Conservation (phyloP, 2,888 invertebrate genomes). For the Cephus spinipes region DNA sequence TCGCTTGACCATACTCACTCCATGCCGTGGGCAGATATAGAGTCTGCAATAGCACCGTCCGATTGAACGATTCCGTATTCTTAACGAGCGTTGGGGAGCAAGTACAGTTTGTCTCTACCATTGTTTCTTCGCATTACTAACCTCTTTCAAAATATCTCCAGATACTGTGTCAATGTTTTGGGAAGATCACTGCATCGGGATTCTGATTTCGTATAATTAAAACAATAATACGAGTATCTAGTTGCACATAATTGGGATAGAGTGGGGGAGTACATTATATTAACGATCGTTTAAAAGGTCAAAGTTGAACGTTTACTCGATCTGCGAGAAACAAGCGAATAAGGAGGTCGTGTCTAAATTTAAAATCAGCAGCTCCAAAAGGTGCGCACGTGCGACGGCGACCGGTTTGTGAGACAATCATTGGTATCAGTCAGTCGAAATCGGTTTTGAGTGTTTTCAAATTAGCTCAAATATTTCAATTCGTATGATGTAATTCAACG, state of each 20-base stretch:
- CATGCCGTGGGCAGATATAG: slow-evolving; percentile 38
- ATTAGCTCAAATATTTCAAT: not conserved
- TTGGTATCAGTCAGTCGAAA: not conserved
- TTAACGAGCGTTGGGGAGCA: slow-evolving; percentile 39
- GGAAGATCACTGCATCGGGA: not conserved
- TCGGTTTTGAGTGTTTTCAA: not conserved
- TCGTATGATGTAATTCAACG: not conserved
- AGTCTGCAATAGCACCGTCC: slow-evolving; percentile 42
- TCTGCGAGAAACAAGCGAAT: not conserved
- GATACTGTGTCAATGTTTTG: not conserved
- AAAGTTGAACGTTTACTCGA: not conserved
- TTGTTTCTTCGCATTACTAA: slow-evolving; percentile 30
- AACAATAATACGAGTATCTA: not conserved
- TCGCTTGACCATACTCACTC: slow-evolving; percentile 36
- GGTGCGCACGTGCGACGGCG: not conserved
- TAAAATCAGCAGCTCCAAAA: not conserved
- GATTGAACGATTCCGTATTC: slow-evolving; percentile 46
- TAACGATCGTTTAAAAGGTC: not conserved
- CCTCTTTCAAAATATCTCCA: not conserved
- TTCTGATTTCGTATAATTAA: not conserved
- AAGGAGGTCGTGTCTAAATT: not conserved
- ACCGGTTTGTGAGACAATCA: not conserved
- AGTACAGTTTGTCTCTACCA: slow-evolving; percentile 31
- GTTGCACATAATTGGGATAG: not conserved
- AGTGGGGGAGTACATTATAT: not conserved